Conservation (phyloP, 2,113 vertebrate genomes). For the Pterocles gutturalis region DNA sequence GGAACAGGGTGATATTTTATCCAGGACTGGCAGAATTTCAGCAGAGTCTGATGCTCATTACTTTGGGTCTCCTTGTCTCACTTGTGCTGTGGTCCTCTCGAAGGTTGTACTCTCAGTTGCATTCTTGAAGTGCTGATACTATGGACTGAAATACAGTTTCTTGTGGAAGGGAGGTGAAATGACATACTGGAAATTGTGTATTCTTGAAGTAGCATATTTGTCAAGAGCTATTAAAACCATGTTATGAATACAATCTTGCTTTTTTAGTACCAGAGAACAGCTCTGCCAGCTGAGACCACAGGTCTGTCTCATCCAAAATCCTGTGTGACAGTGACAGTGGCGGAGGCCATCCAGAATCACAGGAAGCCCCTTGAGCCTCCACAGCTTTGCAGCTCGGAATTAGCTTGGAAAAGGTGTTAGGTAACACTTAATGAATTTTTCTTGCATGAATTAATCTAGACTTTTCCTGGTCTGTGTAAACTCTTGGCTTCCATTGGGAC, state of each 20-base stretch:
- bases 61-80: background rate
- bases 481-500: slow-evolving; percentile 22
- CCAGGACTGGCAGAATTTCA: background rate
- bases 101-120: background rate
- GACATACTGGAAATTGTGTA: background rate
- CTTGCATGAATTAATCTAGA: slow-evolving; percentile 47
- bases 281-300: background rate
- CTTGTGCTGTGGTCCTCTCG: background rate
- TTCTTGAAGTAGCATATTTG: background rate
- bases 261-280: background rate
- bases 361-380: background rate
- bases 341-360: background rate
- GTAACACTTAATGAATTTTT: slow-evolving; percentile 26
- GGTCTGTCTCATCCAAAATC: background rate
- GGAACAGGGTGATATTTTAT: background rate
- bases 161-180: background rate
- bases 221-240: background rate
- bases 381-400: background rate
- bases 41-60: background rate
- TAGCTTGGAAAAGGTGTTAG: background rate
- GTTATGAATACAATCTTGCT: background rate
- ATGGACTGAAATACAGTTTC: background rate
- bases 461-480: slow-evolving; percentile 38
- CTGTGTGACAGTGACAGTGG: background rate
- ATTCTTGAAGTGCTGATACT: background rate